Evolutionary conservation across 2,797 vertebrate species (phyloP).

Genomic region (Sphenodon punctatus): DNA sequence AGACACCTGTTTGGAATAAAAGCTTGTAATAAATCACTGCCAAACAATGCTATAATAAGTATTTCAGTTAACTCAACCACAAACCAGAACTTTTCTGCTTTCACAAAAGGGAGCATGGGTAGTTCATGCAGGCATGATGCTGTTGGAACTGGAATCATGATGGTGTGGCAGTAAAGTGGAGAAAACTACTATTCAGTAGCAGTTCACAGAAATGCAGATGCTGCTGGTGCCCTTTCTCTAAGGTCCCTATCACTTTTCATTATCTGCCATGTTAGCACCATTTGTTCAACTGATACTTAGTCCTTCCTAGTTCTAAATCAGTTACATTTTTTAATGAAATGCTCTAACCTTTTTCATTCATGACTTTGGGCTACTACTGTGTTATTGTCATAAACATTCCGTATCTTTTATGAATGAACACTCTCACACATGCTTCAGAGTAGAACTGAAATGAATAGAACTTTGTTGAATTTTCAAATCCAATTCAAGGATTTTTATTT

Average conservation of each 20-base stretch:
- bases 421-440: too few relatives aligned
- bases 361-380: neutral
- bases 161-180: neutral
- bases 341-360: neutral
- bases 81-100: neutral
- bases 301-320: rapidly evolving
- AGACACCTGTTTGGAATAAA: conserved; percentile 52
- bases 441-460: too few relatives aligned
- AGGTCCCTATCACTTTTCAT: neutral
- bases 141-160: neutral
- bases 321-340: neutral
- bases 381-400: rapidly evolving
- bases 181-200: neutral
- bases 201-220: neutral
- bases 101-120: neutral
- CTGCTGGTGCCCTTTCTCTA: neutral
- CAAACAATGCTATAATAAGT: conserved; percentile 2
- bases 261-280: rapidly evolving
- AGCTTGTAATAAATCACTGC: neutral
- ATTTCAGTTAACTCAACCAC: neutral
- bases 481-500: too few relatives aligned
- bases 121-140: neutral
- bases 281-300: neutral
- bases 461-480: too few relatives aligned
- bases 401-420: neutral